These are phyloP conservation scores for Microcebus griseorufus DNA, from an alignment of 2,113 vertebrate genomes.

Conservation along the genomic window DNA sequence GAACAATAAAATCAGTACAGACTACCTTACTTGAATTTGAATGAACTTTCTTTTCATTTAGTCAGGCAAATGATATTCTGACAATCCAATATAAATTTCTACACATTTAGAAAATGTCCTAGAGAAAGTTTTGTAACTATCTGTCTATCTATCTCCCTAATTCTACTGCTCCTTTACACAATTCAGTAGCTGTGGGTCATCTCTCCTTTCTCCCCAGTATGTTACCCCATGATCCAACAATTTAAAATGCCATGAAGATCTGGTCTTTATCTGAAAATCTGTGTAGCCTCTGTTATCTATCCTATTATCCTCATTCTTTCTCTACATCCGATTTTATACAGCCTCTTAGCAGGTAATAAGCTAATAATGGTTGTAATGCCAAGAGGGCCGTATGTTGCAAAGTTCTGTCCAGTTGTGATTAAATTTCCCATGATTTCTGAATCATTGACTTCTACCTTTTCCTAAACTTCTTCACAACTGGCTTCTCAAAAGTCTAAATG, in stretches of 20 bases:
- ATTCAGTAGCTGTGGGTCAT: not conserved
- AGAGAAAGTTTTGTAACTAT: not conserved
- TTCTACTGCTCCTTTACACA: not conserved
- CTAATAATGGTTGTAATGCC: not conserved
- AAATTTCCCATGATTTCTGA: not conserved
- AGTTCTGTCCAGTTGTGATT: not conserved
- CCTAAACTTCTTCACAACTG: not conserved
- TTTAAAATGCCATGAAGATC: not conserved
- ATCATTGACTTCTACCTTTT: not conserved
- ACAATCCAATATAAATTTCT: not conserved
- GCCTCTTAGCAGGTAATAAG: not conserved
- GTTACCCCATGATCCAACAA: not conserved
- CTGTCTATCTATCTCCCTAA: not conserved
- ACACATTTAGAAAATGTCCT: not conserved
- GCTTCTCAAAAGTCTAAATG: not conserved
- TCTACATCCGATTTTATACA: not conserved
- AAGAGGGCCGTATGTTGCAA: not conserved
- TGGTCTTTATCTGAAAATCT: not conserved
- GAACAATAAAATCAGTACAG: not conserved
- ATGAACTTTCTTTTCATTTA: not conserved
- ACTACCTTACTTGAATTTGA: not conserved
- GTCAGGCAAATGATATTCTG: not conserved
- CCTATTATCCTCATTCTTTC: not conserved
- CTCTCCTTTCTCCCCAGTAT: accelerated
- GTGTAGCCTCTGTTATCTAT: not conserved